These are phyloP conservation scores for Caranx ignobilis DNA, from an alignment of 2,113 vertebrate species.

Conservation along the genomic window DNA sequence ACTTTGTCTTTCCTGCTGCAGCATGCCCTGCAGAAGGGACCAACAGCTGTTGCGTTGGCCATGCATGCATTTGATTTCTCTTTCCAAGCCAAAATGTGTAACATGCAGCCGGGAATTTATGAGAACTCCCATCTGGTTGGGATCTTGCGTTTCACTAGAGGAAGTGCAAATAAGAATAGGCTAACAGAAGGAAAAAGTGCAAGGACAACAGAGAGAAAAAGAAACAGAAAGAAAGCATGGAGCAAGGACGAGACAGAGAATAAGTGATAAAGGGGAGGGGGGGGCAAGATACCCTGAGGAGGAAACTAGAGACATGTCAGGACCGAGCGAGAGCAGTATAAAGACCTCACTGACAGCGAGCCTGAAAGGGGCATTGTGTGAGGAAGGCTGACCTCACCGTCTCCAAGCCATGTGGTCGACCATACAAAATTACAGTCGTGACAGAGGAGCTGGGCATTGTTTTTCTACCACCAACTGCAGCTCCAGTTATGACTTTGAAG, in stretches of 20 bases:
- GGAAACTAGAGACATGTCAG: conserved; percentile 71
- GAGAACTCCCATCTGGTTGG: conserved; percentile 61
- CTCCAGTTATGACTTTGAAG: conserved; percentile 28
- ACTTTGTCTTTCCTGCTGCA: conserved; percentile 32
- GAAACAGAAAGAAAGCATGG: conserved; percentile 59
- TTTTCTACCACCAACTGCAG: conserved; percentile 46
- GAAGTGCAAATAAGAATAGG: conserved; percentile 37
- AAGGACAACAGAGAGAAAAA: conserved; percentile 15
- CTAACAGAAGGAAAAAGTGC: not conserved
- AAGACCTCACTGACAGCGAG: conserved; percentile 75
- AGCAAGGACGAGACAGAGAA: conserved; percentile 83
- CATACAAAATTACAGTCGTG: conserved; percentile 59
- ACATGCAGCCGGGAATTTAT: conserved; percentile 64
- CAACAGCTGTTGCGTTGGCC: conserved; percentile 31
- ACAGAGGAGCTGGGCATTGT: conserved; percentile 56
- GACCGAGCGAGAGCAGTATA: conserved; percentile 61
- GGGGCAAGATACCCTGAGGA: conserved; percentile 41
- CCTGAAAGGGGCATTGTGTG: conserved; percentile 78
- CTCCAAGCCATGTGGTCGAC: conserved; percentile 72
- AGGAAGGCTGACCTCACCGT: conserved; percentile 76
- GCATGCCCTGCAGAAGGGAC: conserved; percentile 19
- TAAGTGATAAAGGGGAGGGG: conserved; percentile 15
- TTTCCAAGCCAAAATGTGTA: conserved; percentile 53
- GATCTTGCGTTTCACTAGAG: conserved; percentile 54
- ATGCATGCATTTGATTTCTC: conserved; percentile 49